Base-by-base conservation (phyloP, 2,113 vertebrate genomes). In the Chamaetylas fuelleborni region DNA sequence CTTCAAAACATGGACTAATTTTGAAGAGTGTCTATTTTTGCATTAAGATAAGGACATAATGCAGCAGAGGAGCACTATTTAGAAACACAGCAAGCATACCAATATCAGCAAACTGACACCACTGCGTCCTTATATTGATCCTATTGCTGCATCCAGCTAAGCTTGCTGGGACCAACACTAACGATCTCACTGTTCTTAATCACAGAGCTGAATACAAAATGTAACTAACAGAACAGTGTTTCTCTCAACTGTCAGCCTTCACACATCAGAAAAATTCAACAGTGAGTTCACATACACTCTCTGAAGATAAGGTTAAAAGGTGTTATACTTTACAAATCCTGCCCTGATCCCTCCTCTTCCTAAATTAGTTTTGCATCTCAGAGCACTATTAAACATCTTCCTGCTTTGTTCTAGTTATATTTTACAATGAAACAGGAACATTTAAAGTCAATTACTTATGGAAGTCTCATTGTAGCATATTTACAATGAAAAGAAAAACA, bases 101-200 rank as follows among this genome's bases (percentile, higher is more conserved):
- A 91, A 54, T 64, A 77, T 92, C 3, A 43, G 81, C 76, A 58
- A 91, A 77, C 29, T 40, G 72, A 93, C 65, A 86, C 29, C 69
- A 64, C 12, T 14, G 50, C 4, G 1, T 90, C 72, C 88, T 96
- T 86, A 34, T 87, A 95, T 92, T 77, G 87, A 97, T 96, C 89
- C 86, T 74, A 42, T 5, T 96, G 88, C 83, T 71, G 70, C 43
- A 58, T 70, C 54, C n/a, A 82, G 88, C 85, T 93, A 88, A 95
- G 92, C 77, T 77, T 74, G 86, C 71, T 84, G 69, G 90, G 62
- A 90, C 91, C 70, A 61, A 64, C 77, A 82, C 66, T 91, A 93
- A 95, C 13, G 70, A 97, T 85, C 67, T 93, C 72, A 47, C 77
- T 69, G 89, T 79, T 96, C 91, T 81, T 96, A 94, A 96, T 93